phyloP scores from a whole-genome alignment of 1,140 invertebrate genomes.

The Drosophila lini region DNA sequence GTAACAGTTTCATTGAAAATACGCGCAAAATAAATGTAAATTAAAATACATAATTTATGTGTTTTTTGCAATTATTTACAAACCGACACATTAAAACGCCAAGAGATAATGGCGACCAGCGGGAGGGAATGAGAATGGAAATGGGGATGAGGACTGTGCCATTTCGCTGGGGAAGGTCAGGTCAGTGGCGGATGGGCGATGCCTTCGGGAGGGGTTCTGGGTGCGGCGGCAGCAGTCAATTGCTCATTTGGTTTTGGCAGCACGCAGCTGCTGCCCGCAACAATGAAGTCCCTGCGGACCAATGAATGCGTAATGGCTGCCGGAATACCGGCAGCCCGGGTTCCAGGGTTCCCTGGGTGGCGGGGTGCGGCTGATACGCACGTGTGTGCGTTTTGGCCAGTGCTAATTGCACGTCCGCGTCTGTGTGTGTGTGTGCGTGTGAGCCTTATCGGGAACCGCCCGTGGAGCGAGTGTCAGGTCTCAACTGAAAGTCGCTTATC shows the following conservation, averaged over 20 bases:
- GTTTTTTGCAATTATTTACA: constrained; percentile 79
- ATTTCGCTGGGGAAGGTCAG: constrained; percentile 15
- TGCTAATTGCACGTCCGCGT: constrained; percentile 51
- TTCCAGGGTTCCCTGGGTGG: constrained; percentile 5
- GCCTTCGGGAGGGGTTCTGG: constrained; percentile 2
- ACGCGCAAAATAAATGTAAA: constrained; percentile 78
- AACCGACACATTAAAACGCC: constrained; percentile 79
- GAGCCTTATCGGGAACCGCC: constrained; percentile 56
- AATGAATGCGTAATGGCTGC: constrained; percentile 79
- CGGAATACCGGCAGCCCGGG: constrained; percentile 1
- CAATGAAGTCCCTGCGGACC: constrained; percentile 68
- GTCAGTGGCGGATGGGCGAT: constrained; percentile 5
- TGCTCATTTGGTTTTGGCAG: constrained; percentile 81
- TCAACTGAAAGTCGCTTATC: constrained; percentile 71
- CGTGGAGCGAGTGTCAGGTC: constrained; percentile 59
- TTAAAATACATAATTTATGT: constrained; percentile 83
- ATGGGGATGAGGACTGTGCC: background rate
- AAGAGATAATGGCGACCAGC: constrained; percentile 62
- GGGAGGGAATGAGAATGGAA: background rate
- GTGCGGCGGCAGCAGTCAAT: constrained; percentile 62
- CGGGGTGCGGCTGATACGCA: constrained; percentile 13
- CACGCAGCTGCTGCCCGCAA: constrained; percentile 74
- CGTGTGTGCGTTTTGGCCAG: constrained; percentile 34
- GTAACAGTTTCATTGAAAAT: constrained; percentile 67
- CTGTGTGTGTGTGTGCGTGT: constrained; percentile 31